Conservation (phyloP, 2,888 invertebrate genomes). For the Acrobeloides nanus region DNA sequence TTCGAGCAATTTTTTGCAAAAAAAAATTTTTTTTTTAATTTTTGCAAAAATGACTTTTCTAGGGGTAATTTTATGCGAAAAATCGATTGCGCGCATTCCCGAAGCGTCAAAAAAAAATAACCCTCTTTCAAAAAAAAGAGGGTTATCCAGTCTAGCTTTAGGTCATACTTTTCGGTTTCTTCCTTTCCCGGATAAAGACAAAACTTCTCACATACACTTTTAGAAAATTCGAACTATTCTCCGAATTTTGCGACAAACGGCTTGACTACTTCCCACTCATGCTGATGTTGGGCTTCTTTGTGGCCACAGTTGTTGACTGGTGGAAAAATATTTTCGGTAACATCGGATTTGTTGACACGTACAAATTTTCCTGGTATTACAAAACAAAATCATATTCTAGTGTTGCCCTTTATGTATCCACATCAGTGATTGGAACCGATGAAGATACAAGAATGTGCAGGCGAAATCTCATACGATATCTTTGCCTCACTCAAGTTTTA, state of each 20-base stretch:
- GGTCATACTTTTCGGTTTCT: too few species aligned
- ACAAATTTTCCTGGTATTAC: too few species aligned
- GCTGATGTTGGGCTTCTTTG: slow-evolving; percentile 42
- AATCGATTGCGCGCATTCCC: too few species aligned
- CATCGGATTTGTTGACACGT: slow-evolving; percentile 33
- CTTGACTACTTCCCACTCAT: slow-evolving; percentile 7
- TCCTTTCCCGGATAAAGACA: too few species aligned
- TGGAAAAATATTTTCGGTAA: slow-evolving; percentile 31
- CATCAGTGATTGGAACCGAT: slow-evolving; percentile 37
- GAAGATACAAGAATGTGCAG: slow-evolving; percentile 32
- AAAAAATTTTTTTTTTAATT: too few species aligned
- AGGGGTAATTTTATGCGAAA: too few species aligned
- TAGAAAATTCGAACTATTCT: slow-evolving; percentile 5
- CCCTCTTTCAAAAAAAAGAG: too few species aligned
- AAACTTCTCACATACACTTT: too few species aligned
- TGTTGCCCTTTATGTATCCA: slow-evolving; percentile 32
- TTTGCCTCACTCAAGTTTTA: slow-evolving; percentile 45
- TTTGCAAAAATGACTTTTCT: too few species aligned
- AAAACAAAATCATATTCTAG: slow-evolving; percentile 13
- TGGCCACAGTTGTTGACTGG: slow-evolving; percentile 29
- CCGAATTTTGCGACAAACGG: not conserved
- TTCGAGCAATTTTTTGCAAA: too few species aligned
- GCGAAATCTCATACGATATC: slow-evolving; percentile 38
- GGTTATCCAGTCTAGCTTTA: too few species aligned
- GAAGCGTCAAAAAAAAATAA: too few species aligned